Evolutionary conservation across 1,140 invertebrate genomes (phyloP), one percentile per base, ranked within the genome.

Genomic region (Monochamus saltuarius): DNA sequence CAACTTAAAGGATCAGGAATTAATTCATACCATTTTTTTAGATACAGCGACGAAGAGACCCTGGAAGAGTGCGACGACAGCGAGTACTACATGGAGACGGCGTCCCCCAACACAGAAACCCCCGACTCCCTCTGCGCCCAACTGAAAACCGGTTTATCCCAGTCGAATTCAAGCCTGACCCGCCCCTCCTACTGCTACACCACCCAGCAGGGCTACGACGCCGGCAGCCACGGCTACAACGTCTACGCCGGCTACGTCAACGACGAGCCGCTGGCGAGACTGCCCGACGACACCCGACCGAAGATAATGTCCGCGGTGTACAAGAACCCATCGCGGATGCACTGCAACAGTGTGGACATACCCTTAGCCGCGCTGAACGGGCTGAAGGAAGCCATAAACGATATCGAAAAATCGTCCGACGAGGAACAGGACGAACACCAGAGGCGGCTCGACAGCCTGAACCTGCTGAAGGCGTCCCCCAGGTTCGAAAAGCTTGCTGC

Each of bases 121-220:
- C 62, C 66, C 51, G 62, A 7, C 46, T 17, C 71, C 14, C 46
- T 19, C 11, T 46, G 19, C 39, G 49, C 39, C 49, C 63, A 46
- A 40, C 37, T 61, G 13, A 87, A 85, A 56, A 89, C 88, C 0
- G 89, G 89, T 1, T 77, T 91, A 4, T 88, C 88, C 8, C 88
- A 90, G 67, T 90, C 88, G 1, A 88, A 89, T 66, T 78, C 89
- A 0, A 90, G 88, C 56, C 82, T 89, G 66, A 86, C 85, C 4
- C 88, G 87, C 6, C 84, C 84, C 9, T 87, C 85, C 61, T 91
- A 90, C 68, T 82, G 85, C 39, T 91, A 91, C 68, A 85, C 87
- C 42, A 89, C 87, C 70, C 88, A 90, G 74, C 75, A 87, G 60
- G 84, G 87, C n/a, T 90, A 90, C 70, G 85, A 88, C 54, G 82